These are phyloP conservation scores for Iguana delicatissima DNA, from an alignment of 2,797 vertebrate genomes.

Conservation along the genomic window DNA sequence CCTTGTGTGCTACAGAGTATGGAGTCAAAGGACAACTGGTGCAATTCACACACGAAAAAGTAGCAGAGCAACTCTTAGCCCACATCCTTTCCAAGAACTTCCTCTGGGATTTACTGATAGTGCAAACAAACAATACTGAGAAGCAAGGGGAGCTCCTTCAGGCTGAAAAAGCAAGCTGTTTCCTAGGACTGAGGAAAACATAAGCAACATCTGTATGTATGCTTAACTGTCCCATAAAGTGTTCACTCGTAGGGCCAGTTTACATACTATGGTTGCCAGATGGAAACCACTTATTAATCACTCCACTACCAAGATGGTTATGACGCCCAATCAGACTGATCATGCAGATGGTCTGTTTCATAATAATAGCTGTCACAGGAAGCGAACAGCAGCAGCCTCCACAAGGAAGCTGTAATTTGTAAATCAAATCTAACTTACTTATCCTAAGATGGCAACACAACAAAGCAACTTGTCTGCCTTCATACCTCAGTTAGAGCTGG, in stretches of 20 bases:
- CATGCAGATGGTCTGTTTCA: too few species aligned
- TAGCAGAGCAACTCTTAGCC: not conserved
- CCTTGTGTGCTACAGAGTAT: not conserved
- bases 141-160: not conserved
- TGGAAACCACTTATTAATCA: not conserved
- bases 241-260: conserved; percentile 16
- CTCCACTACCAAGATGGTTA: not conserved
- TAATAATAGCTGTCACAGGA: not conserved
- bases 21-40: too few species aligned
- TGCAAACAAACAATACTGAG: not conserved
- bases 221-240: not conserved
- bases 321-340: not conserved
- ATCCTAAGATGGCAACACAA: conserved; percentile 32
- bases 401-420: not conserved
- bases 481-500: conserved; percentile 15
- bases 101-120: not conserved
- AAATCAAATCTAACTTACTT: conserved; percentile 38
- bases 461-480: conserved; percentile 60
- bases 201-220: conserved; percentile 31
- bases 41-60: not conserved
- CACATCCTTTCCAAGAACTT: not conserved
- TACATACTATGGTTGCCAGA: not conserved
- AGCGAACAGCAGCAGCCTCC: not conserved
- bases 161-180: conserved; percentile 30
- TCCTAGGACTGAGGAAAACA: conserved; percentile 51